Evolutionary conservation across 2,888 invertebrate species (phyloP).

Genomic region (Agrotis exclamationis): DNA sequence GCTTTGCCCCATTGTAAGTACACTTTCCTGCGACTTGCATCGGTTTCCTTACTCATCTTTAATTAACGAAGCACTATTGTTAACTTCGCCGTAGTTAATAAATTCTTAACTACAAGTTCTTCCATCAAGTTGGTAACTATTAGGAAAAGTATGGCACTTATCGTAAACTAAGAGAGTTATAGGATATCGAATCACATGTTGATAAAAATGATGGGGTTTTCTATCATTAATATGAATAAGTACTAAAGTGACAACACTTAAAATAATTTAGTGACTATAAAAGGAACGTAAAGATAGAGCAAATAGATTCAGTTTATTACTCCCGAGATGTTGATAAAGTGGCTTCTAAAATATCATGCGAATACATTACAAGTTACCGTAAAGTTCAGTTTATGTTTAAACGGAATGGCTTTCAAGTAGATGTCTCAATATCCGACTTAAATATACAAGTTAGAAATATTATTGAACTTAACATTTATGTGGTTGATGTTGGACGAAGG

Average conservation of each 20-base stretch:
- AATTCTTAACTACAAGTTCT: slow-evolving; percentile 1
- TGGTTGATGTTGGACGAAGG: too few relatives aligned
- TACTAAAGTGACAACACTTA: slow-evolving; percentile 38
- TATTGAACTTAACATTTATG: background rate
- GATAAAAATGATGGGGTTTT: slow-evolving; percentile 38
- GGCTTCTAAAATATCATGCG: slow-evolving; percentile 31
- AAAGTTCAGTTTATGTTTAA: slow-evolving; percentile 18
- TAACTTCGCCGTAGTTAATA: slow-evolving; percentile 11
- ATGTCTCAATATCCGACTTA: background rate
- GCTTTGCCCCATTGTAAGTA: slow-evolving; percentile 51
- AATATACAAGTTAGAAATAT: background rate
- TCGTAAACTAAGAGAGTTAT: slow-evolving; percentile 25
- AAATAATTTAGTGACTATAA: slow-evolving; percentile 52
- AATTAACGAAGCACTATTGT: slow-evolving; percentile 51
- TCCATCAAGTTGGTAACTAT: slow-evolving; percentile 4
- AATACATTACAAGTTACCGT: slow-evolving; percentile 23
- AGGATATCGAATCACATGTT: slow-evolving; percentile 24
- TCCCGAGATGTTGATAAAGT: slow-evolving; percentile 40
- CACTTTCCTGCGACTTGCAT: slow-evolving; percentile 59
- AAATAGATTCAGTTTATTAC: slow-evolving; percentile 52
- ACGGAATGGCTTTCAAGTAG: background rate
- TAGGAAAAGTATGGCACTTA: slow-evolving; percentile 26
- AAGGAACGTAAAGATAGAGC: slow-evolving; percentile 47
- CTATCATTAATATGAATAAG: slow-evolving; percentile 34
- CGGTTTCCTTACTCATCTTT: slow-evolving; percentile 54